Base-by-base conservation (phyloP, 2,113 vertebrate genomes). In the Romanogobio albipinnatus region DNA sequence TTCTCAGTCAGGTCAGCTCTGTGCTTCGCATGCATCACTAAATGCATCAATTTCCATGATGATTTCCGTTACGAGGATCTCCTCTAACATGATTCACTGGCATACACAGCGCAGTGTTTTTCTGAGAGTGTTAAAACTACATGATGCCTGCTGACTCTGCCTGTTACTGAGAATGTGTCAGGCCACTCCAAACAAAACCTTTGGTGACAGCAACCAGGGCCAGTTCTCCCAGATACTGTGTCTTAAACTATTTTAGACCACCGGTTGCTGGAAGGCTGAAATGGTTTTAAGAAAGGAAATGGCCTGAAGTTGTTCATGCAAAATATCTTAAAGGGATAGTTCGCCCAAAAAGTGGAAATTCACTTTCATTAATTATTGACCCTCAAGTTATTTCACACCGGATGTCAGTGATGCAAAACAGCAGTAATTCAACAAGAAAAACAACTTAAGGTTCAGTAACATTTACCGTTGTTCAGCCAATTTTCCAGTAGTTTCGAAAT, bases 61-160 rank as follows among this genome's bases (percentile, higher is more conserved):
- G 14, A 64, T 47, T 80, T 66, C 45, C n/a, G 39, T 66, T 45
- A 22, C 59, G 13, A 62, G 24, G 39, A 9, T 62, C 22, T 68
- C 7, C 14, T 76, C 43, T 70, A 29, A 56, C 29, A 17, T 62
- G 82, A 66, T 85, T 39, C 13, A 47, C 15, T n/a, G 59, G 51
- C 19, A 74, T 86, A 39, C 68, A 74, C 68, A 81, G 24, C 19
- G 11, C 62, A 70, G 75, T 71, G 33, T 26, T 64, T 64, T 77
- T 39, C 36, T 53, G 13, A 43, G 47, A 14, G 70, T 29, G 47
- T n/a, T 76, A 83, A 33, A 71, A 43, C 51, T 13, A 71, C 51
- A 47, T 59, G 70, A 26, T 10, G 43, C 53, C 53, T 74, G 51
- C 14, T 49, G 53, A 76, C 62, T 73, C n/a, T 58, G 17, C 24